Evolutionary conservation across 2,888 invertebrate species (phyloP).

Genomic region (Cordylochernes scorpioides): DNA sequence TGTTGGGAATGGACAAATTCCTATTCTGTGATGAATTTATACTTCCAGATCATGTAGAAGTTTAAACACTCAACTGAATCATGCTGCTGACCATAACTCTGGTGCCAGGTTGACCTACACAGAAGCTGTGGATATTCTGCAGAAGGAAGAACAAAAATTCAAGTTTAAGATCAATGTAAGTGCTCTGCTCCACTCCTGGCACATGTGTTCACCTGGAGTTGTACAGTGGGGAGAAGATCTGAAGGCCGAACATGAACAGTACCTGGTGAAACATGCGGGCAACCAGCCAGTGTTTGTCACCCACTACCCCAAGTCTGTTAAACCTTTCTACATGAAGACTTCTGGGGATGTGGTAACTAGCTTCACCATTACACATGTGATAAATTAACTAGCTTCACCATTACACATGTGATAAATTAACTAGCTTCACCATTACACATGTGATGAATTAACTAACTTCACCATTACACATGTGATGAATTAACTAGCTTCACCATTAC

Average conservation of each 20-base stretch:
- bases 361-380: neutral
- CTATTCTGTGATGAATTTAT: too few species aligned
- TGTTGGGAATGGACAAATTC: too few species aligned
- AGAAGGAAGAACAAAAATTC: constrained; percentile 14
- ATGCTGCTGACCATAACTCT: too few species aligned
- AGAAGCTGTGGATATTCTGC: constrained; percentile 20
- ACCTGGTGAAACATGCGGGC: constrained; percentile 41
- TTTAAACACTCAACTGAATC: too few species aligned
- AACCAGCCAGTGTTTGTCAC: constrained; percentile 57
- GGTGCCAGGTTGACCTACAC: constrained; percentile 19
- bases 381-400: too few species aligned
- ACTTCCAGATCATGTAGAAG: too few species aligned
- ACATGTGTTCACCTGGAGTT: too few species aligned
- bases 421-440: too few species aligned
- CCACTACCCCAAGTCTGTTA: constrained; percentile 59
- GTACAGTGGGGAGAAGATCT: constrained; percentile 36
- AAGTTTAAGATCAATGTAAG: constrained; percentile 5
- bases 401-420: too few species aligned
- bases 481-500: too few species aligned
- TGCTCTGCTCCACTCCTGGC: constrained; percentile 1
- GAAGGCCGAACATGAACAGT: constrained; percentile 66
- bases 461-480: too few species aligned
- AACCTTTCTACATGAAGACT: constrained; percentile 79
- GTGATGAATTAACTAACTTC: too few species aligned
- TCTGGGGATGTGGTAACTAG: constrained; percentile 34